Conservation (phyloP, 2,113 vertebrate species). For the Panthera leo region DNA sequence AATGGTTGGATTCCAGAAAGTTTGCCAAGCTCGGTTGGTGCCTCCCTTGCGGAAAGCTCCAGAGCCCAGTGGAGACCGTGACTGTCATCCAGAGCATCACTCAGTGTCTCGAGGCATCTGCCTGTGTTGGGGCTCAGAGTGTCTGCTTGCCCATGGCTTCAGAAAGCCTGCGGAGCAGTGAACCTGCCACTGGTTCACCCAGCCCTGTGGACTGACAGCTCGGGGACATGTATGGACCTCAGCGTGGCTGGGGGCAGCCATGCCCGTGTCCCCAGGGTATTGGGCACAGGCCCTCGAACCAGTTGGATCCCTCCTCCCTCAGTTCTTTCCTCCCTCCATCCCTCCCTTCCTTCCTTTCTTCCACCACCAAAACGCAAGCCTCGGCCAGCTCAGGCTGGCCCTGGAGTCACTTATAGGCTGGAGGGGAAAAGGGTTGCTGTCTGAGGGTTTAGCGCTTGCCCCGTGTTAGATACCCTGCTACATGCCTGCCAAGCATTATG, state of each 20-base stretch:
- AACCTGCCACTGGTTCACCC: neutral
- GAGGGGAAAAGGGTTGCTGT: neutral
- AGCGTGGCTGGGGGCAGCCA: neutral
- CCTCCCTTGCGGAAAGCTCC: neutral
- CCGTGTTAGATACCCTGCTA: neutral
- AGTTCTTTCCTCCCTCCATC: neutral
- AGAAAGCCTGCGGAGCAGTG: neutral
- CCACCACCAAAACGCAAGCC: neutral
- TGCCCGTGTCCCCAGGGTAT: neutral
- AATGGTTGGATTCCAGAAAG: neutral
- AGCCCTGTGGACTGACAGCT: neutral
- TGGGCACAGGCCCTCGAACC: neutral
- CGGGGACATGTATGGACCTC: neutral
- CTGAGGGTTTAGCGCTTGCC: neutral
- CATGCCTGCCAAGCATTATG: neutral
- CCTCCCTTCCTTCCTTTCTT: neutral
- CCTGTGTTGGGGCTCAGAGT: neutral
- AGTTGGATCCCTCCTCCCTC: neutral
- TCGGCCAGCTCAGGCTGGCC: neutral
- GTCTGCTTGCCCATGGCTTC: neutral
- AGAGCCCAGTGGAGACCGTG: neutral
- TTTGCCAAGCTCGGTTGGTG: neutral
- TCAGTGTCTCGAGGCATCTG: neutral
- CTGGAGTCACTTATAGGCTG: neutral
- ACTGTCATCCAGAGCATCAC: neutral